A percentile compares a stretch with the other conserved stretches of the same genome.
phyloP scores from a whole-genome alignment of 2,888 invertebrate species.

The Harpalus rufipes region DNA sequence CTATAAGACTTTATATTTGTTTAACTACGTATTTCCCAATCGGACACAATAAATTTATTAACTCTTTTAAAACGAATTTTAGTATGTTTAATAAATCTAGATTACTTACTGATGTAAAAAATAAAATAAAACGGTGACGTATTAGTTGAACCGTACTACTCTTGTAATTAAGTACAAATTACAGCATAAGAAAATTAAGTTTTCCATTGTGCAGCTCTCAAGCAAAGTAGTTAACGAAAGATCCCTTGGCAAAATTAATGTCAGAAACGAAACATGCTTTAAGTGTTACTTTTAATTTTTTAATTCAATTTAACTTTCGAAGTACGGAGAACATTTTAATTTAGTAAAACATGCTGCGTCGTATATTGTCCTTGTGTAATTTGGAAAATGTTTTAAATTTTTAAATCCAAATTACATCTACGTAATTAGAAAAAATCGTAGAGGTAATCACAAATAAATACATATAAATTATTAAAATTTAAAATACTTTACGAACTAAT shows the following conservation, averaged over 20 bases:
- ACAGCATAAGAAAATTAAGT: conserved; percentile 34
- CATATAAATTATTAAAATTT: too few relatives aligned
- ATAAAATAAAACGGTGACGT: too few relatives aligned
- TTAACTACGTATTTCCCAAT: too few relatives aligned
- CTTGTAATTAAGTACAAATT: conserved; percentile 8
- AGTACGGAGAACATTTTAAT: conserved; percentile 51
- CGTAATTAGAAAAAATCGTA: background rate
- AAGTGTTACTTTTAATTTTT: conserved; percentile 60
- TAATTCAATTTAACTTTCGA: conserved; percentile 57
- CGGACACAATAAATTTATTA: too few relatives aligned
- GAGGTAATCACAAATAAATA: background rate
- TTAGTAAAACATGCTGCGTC: conserved; percentile 27
- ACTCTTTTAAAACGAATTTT: too few relatives aligned
- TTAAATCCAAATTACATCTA: background rate
- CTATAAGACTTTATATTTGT: too few relatives aligned
- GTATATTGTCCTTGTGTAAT: background rate
- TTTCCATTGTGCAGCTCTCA: conserved; percentile 15
- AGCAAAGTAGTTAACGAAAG: conserved; percentile 16
- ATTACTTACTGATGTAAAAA: too few relatives aligned
- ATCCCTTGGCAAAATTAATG: conserved; percentile 45
- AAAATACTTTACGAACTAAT: too few relatives aligned
- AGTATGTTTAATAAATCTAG: too few relatives aligned
- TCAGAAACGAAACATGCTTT: conserved; percentile 36
- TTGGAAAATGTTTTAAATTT: conserved; percentile 40
- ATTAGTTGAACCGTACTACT: too few relatives aligned